phyloP scores from a whole-genome alignment of 2,888 invertebrate species.

The Rhogogaster chlorosoma region DNA sequence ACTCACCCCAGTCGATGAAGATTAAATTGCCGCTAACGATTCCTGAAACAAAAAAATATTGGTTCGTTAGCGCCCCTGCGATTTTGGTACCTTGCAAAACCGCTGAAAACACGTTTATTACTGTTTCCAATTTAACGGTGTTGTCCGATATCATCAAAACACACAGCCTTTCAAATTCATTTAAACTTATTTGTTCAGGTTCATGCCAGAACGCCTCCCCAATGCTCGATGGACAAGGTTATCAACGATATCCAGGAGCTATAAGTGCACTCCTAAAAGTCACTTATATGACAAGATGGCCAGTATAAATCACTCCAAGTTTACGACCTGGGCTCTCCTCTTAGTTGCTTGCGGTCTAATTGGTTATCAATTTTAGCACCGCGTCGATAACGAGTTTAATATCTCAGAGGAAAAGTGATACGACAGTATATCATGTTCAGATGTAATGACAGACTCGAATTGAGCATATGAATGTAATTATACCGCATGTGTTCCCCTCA shows the following conservation, averaged over 20 bases:
- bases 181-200: neutral
- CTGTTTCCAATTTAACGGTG: neutral
- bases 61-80: neutral
- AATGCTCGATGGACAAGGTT: neutral
- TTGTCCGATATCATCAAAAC: neutral
- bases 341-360: neutral
- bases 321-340: conserved; percentile 12
- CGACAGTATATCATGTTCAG: neutral
- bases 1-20: conserved; percentile 30
- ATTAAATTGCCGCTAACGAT: neutral
- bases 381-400: conserved; percentile 1
- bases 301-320: neutral
- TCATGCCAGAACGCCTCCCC: neutral
- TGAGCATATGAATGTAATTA: neutral
- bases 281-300: neutral
- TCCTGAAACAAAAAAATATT: conserved; percentile 37
- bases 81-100: neutral
- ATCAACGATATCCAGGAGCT: conserved; percentile 8
- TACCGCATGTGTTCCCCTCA: neutral
- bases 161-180: neutral
- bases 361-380: neutral
- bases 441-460: neutral
- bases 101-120: neutral
- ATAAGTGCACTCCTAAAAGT: neutral
- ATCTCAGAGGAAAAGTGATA: neutral